Base-by-base conservation (phyloP, 1,140 invertebrate species). In the Temnothorax curvispinosus region DNA sequence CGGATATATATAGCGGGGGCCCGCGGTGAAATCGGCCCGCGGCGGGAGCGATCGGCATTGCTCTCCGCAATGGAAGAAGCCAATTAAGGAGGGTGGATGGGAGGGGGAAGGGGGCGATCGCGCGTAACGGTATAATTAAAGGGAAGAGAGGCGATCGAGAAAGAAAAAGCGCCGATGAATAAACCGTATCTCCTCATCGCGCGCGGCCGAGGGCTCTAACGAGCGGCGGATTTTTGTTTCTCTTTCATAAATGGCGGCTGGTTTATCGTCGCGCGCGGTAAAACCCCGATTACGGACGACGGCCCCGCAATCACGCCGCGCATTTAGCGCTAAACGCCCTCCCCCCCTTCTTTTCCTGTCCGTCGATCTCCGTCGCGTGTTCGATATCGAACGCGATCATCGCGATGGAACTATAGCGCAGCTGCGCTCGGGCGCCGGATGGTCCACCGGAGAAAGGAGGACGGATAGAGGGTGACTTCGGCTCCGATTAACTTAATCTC, bases 111-210 rank as follows among this genome's bases (percentile, higher is more conserved):
- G 41, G 3, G 13, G 38, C 74, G 67, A 89, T 89, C 67, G 75
- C 85, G 44, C 54, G 47, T 89, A 89, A 89, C 89, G 85, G 85
- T 89, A 89, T 90, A 89, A 90, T 90, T 85, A 87, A 75, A 74
- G 88, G 77, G 62, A 82, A 82, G 65, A 78, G n/a, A 84, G 72
- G 80, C 65, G 64, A 87, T 90, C 74, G 65, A 15, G 65, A 69
- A 69, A 69, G 65, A 71, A 67, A 87, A 58, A 38, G 38, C 35
- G 50, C 41, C 44, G 72, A 65, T 47, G 60, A 87, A 81, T 86
- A 89, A 89, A 78, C 35, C 74, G 65, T 84, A 76, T 87, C 85
- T 87, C 44, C 44, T 62, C 41, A 84, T 84, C 56, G 76, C 50
- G 44, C 6, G 50, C 13, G 52, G 81, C 15, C 76, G 21, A 50